These are phyloP conservation scores for Acleris literana DNA, from an alignment of 2,888 invertebrate genomes.

Conservation along the genomic window DNA sequence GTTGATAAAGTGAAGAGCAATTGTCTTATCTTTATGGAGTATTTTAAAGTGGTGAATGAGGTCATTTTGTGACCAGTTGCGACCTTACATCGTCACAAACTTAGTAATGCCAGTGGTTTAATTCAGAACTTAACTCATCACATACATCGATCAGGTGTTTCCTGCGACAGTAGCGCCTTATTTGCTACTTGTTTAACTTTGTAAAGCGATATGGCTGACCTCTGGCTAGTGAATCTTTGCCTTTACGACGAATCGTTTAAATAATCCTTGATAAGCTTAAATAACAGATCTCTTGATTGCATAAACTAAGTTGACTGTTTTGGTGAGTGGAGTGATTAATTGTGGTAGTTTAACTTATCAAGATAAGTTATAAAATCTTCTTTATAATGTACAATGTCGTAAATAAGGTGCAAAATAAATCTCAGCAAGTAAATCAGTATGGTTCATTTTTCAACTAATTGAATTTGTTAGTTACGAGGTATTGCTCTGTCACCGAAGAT, in stretches of 20 bases:
- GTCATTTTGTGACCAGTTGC: conserved; percentile 21
- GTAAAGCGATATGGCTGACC: conserved; percentile 15
- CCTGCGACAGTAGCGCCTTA: conserved; percentile 9
- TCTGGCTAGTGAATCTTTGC: conserved; percentile 31
- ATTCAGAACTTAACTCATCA: background rate
- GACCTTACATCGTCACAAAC: conserved; percentile 18
- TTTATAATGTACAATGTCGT: too few relatives aligned
- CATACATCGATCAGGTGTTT: background rate
- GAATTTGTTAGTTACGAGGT: too few relatives aligned
- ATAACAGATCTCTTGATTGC: conserved; percentile 19
- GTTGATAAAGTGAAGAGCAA: conserved; percentile 10
- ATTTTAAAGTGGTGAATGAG: conserved; percentile 28
- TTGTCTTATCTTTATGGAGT: conserved; percentile 31
- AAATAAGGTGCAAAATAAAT: too few relatives aligned
- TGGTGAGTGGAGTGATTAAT: conserved; percentile 5
- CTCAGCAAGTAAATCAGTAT: too few relatives aligned
- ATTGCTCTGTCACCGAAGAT: too few relatives aligned
- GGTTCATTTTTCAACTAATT: too few relatives aligned
- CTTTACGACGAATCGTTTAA: conserved; percentile 23
- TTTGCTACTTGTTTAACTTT: background rate
- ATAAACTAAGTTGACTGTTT: conserved; percentile 16
- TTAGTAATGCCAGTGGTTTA: conserved; percentile 7
- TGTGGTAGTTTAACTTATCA: background rate
- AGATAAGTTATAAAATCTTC: too few relatives aligned
- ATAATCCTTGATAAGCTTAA: conserved; percentile 29